A percentile compares a stretch with the other conserved stretches of the same genome.
Conservation (phyloP, 2,888 invertebrate species). For the Dasypolia templi region DNA sequence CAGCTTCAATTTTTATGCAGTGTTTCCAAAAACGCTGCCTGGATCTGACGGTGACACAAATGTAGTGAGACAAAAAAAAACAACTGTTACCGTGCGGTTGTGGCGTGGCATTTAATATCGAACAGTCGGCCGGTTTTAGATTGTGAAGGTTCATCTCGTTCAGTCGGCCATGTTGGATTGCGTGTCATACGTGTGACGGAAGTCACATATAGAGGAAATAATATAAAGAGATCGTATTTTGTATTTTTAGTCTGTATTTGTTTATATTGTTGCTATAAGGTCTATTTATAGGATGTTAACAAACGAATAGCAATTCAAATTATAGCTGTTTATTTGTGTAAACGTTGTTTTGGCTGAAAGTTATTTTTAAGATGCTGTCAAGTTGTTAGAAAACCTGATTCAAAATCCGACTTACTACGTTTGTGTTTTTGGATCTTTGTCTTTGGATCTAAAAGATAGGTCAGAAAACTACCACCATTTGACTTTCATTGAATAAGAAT, state of each 20-base stretch:
- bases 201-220: slow-evolving; percentile 27
- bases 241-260: slow-evolving; percentile 9
- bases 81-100: slow-evolving; percentile 11
- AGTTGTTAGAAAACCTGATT: neutral
- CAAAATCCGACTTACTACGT: neutral
- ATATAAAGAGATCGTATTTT: slow-evolving; percentile 7
- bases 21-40: slow-evolving; percentile 27
- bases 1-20: slow-evolving; percentile 23
- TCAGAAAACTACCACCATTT: neutral
- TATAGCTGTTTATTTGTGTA: neutral
- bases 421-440: neutral
- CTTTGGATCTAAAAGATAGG: neutral
- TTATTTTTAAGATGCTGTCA: neutral
- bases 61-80: slow-evolving; percentile 27
- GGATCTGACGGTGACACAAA: slow-evolving; percentile 20
- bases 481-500: neutral
- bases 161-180: slow-evolving; percentile 33
- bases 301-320: neutral
- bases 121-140: slow-evolving; percentile 19
- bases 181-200: slow-evolving; percentile 24
- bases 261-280: too few relatives aligned
- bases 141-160: slow-evolving; percentile 23
- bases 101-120: slow-evolving; percentile 35
- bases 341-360: neutral
- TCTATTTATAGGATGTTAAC: neutral